Base-by-base conservation (phyloP, 2,888 invertebrate species). In the Sturmia bella region DNA sequence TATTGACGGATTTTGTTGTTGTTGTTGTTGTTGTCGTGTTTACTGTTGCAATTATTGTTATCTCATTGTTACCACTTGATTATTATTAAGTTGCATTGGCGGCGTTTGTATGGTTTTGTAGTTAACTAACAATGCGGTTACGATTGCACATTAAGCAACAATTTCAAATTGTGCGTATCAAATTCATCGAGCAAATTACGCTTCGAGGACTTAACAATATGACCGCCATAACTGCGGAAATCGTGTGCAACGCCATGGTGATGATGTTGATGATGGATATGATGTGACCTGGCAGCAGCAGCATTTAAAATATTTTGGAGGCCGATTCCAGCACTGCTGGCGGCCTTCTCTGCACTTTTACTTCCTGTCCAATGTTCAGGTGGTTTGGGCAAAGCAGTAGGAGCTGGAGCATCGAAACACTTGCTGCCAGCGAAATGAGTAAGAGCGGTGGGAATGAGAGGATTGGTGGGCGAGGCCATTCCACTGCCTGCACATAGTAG, bases 341-440 rank as follows among this genome's bases (percentile, higher is more conserved):
- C 59, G 50, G 59, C 61, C 70, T 84, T 83, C 54, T 83, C 77
- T 24, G 75, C 69, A 57, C 72, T 74, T 75, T 84, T 84, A 87
- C 64, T 69, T 15, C 88, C 85, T 90, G 94, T 93, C 96, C 96
- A 96, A 91, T 95, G 95, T 85, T 93, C 93, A 79, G 96, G 96
- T 86, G 96, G 96, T 89, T 94, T 95, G 79, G 96, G 96, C 88
- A 96, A 91, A 84, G 94, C 94, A 86, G 94, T 93, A 54, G 96
- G 95, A 76, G 95, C 93, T 64, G 96, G 96, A 72, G 96, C 95
- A 86, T 95, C 95, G 87, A 95, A 95, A 92, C 96, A 96, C 91
- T 96, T 96, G 89, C 95, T 95, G 88, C 94, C 95, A 84, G 96
- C 96, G 90, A 91, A 92, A 87, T 90, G 90, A 86, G 90, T 90